Evolutionary conservation across 2,113 vertebrate genomes (phyloP).

Genomic region (Eulemur rufifrons): DNA sequence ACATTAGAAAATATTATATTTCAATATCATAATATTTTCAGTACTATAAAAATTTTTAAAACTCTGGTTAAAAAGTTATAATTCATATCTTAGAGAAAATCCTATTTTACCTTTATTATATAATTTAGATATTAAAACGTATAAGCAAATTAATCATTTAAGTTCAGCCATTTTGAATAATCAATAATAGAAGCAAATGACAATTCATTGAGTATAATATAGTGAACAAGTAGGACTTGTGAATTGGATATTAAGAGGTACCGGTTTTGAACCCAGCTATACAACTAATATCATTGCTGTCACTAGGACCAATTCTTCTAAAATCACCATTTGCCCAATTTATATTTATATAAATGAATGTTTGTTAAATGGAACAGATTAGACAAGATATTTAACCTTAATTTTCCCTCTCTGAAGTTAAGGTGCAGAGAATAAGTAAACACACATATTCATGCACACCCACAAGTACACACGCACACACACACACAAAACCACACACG

Average conservation of each 20-base stretch:
- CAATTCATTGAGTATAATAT: background rate
- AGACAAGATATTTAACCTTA: background rate
- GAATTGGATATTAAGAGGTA: background rate
- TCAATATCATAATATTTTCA: background rate
- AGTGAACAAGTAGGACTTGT: background rate
- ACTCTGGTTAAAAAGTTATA: background rate
- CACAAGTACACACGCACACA: too few species aligned
- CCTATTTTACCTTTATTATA: background rate
- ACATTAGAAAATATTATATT: background rate
- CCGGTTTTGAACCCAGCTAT: fast-evolving
- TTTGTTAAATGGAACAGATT: background rate
- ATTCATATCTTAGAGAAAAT: background rate
- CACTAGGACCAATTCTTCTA: background rate
- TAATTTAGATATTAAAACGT: background rate
- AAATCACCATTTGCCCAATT: background rate
- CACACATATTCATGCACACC: fast-evolving
- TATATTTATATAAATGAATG: background rate
- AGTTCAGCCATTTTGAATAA: background rate
- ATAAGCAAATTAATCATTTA: background rate
- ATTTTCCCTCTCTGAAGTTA: background rate
- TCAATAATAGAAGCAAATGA: background rate
- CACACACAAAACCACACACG: fast-evolving
- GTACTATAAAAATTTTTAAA: background rate
- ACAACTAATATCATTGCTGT: background rate
- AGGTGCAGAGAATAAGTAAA: background rate